Conservation (phyloP, 2,113 vertebrate species). For the Entomyzon cyanotis region DNA sequence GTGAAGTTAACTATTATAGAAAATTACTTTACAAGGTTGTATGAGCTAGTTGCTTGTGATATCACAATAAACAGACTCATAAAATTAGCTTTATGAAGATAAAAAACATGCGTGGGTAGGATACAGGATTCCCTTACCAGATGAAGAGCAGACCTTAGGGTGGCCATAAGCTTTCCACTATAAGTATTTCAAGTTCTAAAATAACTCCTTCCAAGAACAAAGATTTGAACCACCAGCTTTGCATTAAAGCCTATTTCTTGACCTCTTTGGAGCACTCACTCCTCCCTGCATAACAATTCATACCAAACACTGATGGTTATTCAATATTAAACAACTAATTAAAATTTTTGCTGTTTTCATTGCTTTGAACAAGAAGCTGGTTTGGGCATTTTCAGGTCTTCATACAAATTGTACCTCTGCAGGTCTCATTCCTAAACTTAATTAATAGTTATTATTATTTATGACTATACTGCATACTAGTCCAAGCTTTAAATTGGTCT, state of each 20-base stretch:
- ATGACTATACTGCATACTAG: conserved; percentile 43
- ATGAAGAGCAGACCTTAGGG: background rate
- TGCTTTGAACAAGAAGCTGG: conserved; percentile 48
- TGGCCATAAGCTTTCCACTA: background rate
- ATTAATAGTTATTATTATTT: conserved; percentile 72
- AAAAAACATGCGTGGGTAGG: background rate
- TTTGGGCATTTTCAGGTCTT: conserved; percentile 41
- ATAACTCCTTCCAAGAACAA: background rate
- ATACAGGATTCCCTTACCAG: background rate
- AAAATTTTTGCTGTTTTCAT: conserved; percentile 55
- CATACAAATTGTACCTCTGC: conserved; percentile 45
- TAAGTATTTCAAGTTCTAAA: background rate
- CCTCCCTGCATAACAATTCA: conserved; percentile 9
- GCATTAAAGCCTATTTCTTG: background rate
- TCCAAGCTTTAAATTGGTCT: conserved; percentile 29
- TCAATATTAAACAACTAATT: conserved; percentile 67
- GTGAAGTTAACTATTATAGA: background rate
- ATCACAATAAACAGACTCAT: background rate
- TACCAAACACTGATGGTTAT: conserved; percentile 28
- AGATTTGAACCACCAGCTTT: background rate
- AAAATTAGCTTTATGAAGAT: background rate
- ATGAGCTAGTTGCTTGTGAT: background rate
- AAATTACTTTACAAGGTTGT: background rate
- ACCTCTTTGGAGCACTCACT: background rate
- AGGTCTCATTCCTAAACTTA: conserved; percentile 55